A percentile compares a stretch with the other conserved stretches of the same genome.
phyloP scores from a whole-genome alignment of 2,113 vertebrate genomes.

The Oreochromis spilurus region DNA sequence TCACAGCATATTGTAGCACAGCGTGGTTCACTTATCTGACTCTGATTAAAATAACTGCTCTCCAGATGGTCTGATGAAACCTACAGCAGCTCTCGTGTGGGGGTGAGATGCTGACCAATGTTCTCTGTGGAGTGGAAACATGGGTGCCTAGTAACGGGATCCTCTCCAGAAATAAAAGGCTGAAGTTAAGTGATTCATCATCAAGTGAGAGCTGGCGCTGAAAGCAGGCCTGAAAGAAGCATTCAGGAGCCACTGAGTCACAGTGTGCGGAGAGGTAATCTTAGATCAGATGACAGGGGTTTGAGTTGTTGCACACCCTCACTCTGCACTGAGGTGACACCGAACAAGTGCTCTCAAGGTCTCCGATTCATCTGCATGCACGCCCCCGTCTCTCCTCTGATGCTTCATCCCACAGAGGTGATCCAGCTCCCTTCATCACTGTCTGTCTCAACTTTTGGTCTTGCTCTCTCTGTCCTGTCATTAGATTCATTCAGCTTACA shows the following conservation, averaged over 20 bases:
- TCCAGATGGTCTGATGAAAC: slow-evolving; percentile 43
- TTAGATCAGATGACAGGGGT: slow-evolving; percentile 57
- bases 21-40: background rate
- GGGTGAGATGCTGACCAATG: slow-evolving; percentile 41
- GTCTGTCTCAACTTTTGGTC: background rate
- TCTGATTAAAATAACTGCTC: slow-evolving; percentile 29
- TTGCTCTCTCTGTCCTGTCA: background rate
- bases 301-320: slow-evolving; percentile 18
- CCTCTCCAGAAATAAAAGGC: slow-evolving; percentile 58
- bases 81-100: slow-evolving; percentile 13
- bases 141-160: slow-evolving; percentile 42
- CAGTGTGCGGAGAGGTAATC: slow-evolving; percentile 37
- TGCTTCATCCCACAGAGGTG: slow-evolving; percentile 30
- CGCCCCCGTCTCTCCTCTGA: background rate
- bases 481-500: background rate
- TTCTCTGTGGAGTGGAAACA: slow-evolving; percentile 34
- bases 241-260: slow-evolving; percentile 61
- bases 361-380: slow-evolving; percentile 20
- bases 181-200: slow-evolving; percentile 58
- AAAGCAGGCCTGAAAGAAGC: slow-evolving; percentile 35
- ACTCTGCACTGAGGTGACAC: slow-evolving; percentile 43
- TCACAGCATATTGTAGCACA: background rate
- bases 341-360: slow-evolving; percentile 51
- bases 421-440: slow-evolving; percentile 5
- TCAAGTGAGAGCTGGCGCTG: slow-evolving; percentile 6